A percentile compares a stretch with the other conserved stretches of the same genome.
Conservation (phyloP, 1,140 invertebrate species). For the Hydropsyche tenuis region DNA sequence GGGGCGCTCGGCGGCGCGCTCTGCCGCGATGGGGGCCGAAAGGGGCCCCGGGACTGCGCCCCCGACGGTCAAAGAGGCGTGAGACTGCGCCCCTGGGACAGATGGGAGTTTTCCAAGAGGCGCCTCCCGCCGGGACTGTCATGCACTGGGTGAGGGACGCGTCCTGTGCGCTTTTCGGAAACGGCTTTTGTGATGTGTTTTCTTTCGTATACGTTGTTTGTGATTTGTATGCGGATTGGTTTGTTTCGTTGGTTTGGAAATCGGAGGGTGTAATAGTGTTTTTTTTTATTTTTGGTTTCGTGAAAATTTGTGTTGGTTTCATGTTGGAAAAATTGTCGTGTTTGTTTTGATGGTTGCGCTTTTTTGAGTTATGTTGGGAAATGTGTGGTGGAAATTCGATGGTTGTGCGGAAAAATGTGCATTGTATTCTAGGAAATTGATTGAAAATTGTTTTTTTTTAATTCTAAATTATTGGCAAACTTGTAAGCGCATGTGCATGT, state of each 20-base stretch:
- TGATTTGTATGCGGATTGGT: too few species aligned
- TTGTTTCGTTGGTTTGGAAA: background rate
- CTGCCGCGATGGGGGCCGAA: background rate
- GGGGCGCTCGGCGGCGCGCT: background rate
- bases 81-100: constrained; percentile 21
- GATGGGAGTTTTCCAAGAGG: constrained; percentile 37
- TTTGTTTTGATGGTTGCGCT: too few species aligned
- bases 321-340: too few species aligned
- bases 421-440: too few species aligned
- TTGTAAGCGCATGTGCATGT: too few species aligned
- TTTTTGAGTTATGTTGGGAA: too few species aligned
- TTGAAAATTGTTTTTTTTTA: too few species aligned
- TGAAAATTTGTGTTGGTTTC: background rate
- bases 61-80: background rate
- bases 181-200: too few species aligned
- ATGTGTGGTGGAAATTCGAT: too few species aligned
- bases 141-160: constrained; percentile 34
- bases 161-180: background rate
- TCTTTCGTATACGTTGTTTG: background rate
- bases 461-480: too few species aligned
- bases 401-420: too few species aligned
- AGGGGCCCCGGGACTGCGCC: background rate
- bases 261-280: too few species aligned
- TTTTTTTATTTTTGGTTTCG: background rate
- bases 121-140: constrained; percentile 34